Percentiles rank a stretch among this genome's conserved stretches.
Conservation (phyloP, 1,140 invertebrate species). For the Uloborus diversus region DNA sequence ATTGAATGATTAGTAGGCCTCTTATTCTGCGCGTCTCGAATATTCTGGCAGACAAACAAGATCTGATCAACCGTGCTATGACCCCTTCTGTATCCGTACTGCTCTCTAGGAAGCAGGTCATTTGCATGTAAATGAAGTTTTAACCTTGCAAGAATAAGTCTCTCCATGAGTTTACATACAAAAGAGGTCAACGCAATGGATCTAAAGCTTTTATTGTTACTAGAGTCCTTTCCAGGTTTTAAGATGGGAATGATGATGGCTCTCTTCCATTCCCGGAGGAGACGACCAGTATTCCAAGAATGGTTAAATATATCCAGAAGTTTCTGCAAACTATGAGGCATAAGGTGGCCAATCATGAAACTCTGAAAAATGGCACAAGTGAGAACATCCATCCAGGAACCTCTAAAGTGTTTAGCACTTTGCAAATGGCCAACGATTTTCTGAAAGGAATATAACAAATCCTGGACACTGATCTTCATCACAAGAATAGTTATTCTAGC, state of each 20-base stretch:
- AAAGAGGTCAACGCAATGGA: neutral
- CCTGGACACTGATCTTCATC: too few relatives aligned
- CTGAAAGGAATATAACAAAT: too few relatives aligned
- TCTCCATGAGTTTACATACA: slow-evolving; percentile 2
- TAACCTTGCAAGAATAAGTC: neutral
- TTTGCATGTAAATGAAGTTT: neutral
- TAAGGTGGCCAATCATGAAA: too few relatives aligned
- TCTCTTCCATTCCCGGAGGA: neutral
- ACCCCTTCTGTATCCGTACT: neutral
- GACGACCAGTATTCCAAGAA: too few relatives aligned
- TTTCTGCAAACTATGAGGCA: too few relatives aligned
- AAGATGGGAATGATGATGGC: neutral
- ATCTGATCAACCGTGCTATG: neutral
- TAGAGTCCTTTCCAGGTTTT: neutral
- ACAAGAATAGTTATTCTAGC: too few relatives aligned
- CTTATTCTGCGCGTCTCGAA: neutral
- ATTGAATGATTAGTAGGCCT: neutral
- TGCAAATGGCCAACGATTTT: too few relatives aligned
- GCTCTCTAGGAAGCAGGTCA: neutral
- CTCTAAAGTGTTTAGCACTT: too few relatives aligned
- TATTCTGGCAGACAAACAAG: neutral
- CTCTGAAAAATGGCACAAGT: too few relatives aligned
- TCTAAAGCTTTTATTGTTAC: neutral
- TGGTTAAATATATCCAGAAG: too few relatives aligned
- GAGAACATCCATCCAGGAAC: too few relatives aligned